Conservation (phyloP, 1,140 invertebrate genomes). For the Kradibia gibbosae region DNA sequence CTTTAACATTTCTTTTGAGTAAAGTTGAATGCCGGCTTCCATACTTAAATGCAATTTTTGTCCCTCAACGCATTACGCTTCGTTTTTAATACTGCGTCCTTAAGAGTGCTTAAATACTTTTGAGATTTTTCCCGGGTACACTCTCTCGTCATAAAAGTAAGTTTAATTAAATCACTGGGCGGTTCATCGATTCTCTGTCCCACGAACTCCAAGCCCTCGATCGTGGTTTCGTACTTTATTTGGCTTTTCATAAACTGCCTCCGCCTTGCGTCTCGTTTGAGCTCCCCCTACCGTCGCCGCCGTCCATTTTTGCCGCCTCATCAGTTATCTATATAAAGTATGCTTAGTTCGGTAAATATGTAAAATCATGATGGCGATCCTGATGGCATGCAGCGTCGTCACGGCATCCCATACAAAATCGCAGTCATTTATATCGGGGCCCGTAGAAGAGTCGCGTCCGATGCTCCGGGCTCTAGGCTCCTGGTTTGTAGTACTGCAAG, state of each 20-base stretch:
- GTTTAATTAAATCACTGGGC: background rate
- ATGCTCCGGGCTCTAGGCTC: too few relatives aligned
- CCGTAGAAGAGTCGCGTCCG: background rate
- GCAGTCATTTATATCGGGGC: background rate
- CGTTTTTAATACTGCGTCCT: background rate
- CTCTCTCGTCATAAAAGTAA: background rate
- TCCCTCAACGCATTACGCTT: background rate
- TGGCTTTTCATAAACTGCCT: background rate
- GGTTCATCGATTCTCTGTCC: background rate
- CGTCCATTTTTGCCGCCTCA: constrained; percentile 11
- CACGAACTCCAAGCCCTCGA: background rate
- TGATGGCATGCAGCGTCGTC: constrained; percentile 1
- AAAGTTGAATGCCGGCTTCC: background rate
- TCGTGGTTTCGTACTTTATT: constrained; percentile 13
- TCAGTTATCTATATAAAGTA: constrained; percentile 19
- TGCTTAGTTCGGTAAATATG: constrained; percentile 44
- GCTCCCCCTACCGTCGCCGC: background rate
- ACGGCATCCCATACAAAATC: constrained; percentile 9
- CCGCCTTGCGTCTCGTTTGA: too few relatives aligned
- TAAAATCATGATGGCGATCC: constrained; percentile 30
- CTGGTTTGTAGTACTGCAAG: too few relatives aligned
- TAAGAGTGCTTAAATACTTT: background rate
- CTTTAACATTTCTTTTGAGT: too few relatives aligned
- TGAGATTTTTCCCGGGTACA: too few relatives aligned
- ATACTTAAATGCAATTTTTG: background rate